Evolutionary conservation across 2,888 invertebrate genomes (phyloP).

Genomic region (Neoascia interrupta): DNA sequence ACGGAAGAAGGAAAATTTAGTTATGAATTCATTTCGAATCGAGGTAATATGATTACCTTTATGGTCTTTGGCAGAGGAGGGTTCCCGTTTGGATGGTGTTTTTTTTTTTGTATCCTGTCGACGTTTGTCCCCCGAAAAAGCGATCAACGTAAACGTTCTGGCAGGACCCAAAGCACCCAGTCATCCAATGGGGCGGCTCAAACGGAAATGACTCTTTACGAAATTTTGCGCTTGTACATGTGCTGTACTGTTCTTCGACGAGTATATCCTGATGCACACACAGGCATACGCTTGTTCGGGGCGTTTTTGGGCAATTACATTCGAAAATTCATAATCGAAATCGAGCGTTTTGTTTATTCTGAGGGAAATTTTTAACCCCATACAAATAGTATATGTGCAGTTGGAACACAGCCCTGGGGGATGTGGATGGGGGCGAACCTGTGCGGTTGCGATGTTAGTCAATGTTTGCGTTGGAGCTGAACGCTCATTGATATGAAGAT

Average conservation of each 20-base stretch:
- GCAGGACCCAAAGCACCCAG: slow-evolving; percentile 26
- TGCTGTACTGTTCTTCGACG: no score
- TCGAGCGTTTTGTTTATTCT: slow-evolving; percentile 55
- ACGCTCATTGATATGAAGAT: slow-evolving; percentile 50
- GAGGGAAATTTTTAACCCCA: slow-evolving; percentile 41
- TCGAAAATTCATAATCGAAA: slow-evolving; percentile 65
- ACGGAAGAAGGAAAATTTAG: slow-evolving; percentile 76
- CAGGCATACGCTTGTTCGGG: slow-evolving; percentile 16
- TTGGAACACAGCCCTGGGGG: neutral
- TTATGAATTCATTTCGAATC: slow-evolving; percentile 79
- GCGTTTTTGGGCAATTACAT: slow-evolving; percentile 60
- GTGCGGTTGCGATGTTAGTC: slow-evolving; percentile 30
- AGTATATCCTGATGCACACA: neutral
- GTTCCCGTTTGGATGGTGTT: slow-evolving; percentile 56
- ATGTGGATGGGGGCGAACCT: slow-evolving; percentile 1
- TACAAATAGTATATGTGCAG: neutral
- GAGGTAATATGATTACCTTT: slow-evolving; percentile 79
- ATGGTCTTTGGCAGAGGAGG: slow-evolving; percentile 75
- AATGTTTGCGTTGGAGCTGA: slow-evolving; percentile 44
- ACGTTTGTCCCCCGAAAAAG: slow-evolving; percentile 36
- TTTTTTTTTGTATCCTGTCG: slow-evolving; percentile 21
- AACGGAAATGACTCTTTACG: slow-evolving; percentile 58
- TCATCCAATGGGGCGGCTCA: neutral
- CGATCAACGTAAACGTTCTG: slow-evolving; percentile 67
- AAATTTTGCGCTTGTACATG: slow-evolving; percentile 30